Conservation (phyloP, 2,888 invertebrate species). For the Andrena hattorfiana region DNA sequence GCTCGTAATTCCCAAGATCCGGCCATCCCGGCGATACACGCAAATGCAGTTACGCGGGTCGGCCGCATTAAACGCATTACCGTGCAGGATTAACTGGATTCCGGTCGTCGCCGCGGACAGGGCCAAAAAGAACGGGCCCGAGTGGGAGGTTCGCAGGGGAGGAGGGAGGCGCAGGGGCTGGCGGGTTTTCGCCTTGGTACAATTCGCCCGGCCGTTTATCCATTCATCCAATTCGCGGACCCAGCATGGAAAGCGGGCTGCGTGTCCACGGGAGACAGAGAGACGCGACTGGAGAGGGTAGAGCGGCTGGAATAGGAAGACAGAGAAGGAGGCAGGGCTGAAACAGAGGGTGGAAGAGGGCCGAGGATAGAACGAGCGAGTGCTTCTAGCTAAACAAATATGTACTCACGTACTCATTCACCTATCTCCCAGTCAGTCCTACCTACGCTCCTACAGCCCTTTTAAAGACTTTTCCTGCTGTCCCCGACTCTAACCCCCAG, state of each 20-base stretch:
- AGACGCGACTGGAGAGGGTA: constrained; percentile 20
- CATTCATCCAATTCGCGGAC: constrained; percentile 75
- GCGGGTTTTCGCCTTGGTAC: constrained; percentile 70
- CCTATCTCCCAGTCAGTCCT: constrained; percentile 81
- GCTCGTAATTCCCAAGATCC: background rate
- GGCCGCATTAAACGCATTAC: constrained; percentile 55
- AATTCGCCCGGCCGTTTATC: constrained; percentile 75
- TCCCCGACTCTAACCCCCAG: constrained; percentile 66
- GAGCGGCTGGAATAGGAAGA: constrained; percentile 39
- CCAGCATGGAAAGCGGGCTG: constrained; percentile 56
- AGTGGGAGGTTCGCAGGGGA: background rate
- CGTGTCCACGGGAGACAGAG: constrained; percentile 29
- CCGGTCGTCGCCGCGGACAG: constrained; percentile 21
- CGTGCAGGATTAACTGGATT: constrained; percentile 62
- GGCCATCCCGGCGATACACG: constrained; percentile 17
- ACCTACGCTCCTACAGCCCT: constrained; percentile 77
- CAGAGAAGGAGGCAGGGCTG: constrained; percentile 43
- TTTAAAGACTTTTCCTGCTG: constrained; percentile 82
- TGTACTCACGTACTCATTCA: constrained; percentile 84
- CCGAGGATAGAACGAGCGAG: constrained; percentile 77
- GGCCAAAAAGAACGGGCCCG: constrained; percentile 30
- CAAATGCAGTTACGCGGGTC: constrained; percentile 29
- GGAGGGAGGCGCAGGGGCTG: background rate
- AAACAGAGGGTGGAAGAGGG: constrained; percentile 39
- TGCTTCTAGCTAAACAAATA: constrained; percentile 85